These are phyloP conservation scores for Dromococcyx pavoninus DNA, from an alignment of 2,797 vertebrate genomes.

Conservation along the genomic window DNA sequence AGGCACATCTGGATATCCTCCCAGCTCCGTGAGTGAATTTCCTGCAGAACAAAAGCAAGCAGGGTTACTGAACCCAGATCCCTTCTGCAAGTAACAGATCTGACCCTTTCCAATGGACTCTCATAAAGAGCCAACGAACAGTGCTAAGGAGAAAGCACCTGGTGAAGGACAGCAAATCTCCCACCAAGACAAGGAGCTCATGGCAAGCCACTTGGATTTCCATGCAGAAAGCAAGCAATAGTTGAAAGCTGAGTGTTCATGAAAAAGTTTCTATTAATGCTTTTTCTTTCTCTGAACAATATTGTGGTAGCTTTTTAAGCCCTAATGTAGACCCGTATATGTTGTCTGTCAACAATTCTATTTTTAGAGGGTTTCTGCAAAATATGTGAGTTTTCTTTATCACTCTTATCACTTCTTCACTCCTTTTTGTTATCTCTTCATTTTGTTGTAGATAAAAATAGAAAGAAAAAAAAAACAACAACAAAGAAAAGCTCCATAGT, in stretches of 20 bases:
- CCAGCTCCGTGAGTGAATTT: not conserved
- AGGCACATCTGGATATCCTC: not conserved
- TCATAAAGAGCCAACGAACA: rapidly evolving
- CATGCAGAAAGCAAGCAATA: not conserved
- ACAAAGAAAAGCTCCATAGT: not conserved
- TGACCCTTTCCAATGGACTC: not conserved
- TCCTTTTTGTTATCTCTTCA: not conserved
- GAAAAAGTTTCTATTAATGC: not conserved
- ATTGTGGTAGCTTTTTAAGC: not conserved
- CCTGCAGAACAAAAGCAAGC: not conserved
- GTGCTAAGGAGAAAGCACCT: not conserved
- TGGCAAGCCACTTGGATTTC: not conserved
- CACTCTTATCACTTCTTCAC: not conserved
- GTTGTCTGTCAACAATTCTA: not conserved
- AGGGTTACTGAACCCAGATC: not conserved
- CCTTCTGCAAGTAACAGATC: not conserved
- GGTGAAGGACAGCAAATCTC: not conserved
- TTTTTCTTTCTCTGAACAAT: not conserved
- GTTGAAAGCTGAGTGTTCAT: not conserved
- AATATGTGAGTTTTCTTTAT: not conserved
- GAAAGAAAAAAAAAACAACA: not conserved
- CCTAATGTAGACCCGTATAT: not conserved
- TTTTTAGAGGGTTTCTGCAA: not conserved
- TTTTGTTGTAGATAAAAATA: not conserved
- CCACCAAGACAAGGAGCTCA: not conserved